Base-by-base conservation (phyloP, 2,113 vertebrate genomes). In the Casuarius casuarius region DNA sequence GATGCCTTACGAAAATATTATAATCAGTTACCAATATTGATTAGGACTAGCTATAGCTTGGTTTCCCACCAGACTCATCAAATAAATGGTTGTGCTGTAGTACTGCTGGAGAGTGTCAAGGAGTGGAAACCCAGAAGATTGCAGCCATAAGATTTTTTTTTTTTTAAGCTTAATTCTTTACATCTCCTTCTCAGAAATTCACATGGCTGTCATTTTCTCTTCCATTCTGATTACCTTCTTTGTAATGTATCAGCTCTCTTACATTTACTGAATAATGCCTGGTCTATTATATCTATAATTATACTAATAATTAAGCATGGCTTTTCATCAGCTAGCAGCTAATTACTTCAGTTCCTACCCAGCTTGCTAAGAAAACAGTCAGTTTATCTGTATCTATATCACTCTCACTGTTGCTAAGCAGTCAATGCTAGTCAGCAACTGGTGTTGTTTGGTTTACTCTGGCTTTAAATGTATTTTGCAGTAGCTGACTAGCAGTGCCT, bases 251-350 rank as follows among this genome's bases (percentile, higher is more conserved):
- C 92, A 74, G 82, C 88, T 94, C 96, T 93, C 93, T 94, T 87
- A 87, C 89, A 95, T 93, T 95, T 96, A 94, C 93, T 94, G 94
- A 96, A 94, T 91, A 96, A 96, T 95, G 96, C 95, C 93, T 93
- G 84, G 29, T 68, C 94, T 96, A 95, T 96, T 97, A 79, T 95
- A 97, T 95, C 91, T 95, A 94, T 91, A 96, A 96, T 97, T 97
- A 94, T 88, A 91, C 82, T 96, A 95, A 96, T 97, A 97, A 96
- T 96, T 96, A 96, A 95, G 94, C 92, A 94, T 90, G 93, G 87
- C 72, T 96, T 97, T 96, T 96, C 92, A 97, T 96, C 96, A 97
- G 94, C 96, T 90, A 91, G 85, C 92, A 97, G 93, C 93, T 97
- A 96, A 96, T 97, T 96, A 93, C 93, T 96, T 82, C 93, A 94